A percentile compares a stretch with the other conserved stretches of the same genome.
phyloP scores from a whole-genome alignment of 2,888 invertebrate species.

The Ophraella communa region DNA sequence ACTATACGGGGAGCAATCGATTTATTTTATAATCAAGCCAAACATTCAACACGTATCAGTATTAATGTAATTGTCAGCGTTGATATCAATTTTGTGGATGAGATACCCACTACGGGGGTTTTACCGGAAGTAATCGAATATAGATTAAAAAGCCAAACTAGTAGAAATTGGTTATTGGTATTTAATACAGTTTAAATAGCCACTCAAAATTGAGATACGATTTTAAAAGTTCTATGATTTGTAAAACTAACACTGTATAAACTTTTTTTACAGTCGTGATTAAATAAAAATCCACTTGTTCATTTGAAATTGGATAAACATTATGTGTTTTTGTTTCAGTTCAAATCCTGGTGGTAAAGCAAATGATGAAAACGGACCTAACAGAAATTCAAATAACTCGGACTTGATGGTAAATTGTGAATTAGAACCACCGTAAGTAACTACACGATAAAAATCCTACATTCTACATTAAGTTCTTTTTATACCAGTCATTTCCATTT shows the following conservation, averaged over 20 bases:
- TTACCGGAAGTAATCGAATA: neutral
- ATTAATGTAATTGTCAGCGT: neutral
- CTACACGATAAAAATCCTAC: too few species aligned
- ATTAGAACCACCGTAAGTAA: slow-evolving; percentile 76
- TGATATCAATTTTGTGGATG: neutral
- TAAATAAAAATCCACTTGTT: too few species aligned
- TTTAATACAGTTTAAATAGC: too few species aligned
- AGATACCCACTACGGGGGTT: too few species aligned
- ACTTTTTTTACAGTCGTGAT: too few species aligned
- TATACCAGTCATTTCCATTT: neutral
- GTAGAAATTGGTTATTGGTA: too few species aligned
- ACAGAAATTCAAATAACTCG: slow-evolving; percentile 71
- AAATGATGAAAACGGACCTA: slow-evolving; percentile 73
- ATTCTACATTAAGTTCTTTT: too few species aligned
- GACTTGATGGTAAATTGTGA: slow-evolving; percentile 70
- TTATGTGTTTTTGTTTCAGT: slow-evolving; percentile 52
- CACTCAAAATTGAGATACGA: too few species aligned
- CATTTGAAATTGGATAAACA: too few species aligned
- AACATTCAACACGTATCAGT: neutral
- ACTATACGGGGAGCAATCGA: neutral
- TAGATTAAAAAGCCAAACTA: too few species aligned
- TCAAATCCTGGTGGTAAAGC: slow-evolving; percentile 73
- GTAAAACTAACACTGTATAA: too few species aligned
- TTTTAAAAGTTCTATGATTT: too few species aligned
- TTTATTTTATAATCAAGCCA: neutral